phyloP scores from a whole-genome alignment of 2,113 vertebrate genomes.

The Phoenicopterus ruber region DNA sequence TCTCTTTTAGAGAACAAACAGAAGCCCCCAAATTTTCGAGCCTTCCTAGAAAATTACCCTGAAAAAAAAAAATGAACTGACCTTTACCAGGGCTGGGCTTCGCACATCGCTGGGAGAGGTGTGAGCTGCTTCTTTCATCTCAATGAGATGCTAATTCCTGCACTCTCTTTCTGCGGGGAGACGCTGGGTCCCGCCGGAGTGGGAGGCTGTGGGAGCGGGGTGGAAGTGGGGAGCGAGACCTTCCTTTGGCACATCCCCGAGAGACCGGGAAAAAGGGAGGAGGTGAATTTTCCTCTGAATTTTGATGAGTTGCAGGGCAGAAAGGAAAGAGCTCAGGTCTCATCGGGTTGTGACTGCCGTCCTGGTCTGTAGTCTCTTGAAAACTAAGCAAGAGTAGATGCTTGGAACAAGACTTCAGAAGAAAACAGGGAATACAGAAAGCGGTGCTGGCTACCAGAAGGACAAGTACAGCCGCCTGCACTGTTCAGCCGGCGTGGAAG shows the following conservation, averaged over 20 bases:
- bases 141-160: neutral
- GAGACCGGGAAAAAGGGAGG: neutral
- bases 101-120: neutral
- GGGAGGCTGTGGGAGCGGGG: neutral
- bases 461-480: neutral
- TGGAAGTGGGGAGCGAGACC: neutral
- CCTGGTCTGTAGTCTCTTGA: neutral
- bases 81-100: neutral
- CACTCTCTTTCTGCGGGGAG: neutral
- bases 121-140: neutral
- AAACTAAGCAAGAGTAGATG: neutral
- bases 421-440: neutral
- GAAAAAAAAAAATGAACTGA: neutral
- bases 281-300: neutral
- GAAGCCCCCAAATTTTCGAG: neutral
- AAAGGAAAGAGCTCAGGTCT: neutral
- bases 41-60: neutral
- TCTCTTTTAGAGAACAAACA: constrained; percentile 49
- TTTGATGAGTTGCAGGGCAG: neutral
- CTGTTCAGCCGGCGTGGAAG: accelerated
- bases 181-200: accelerated
- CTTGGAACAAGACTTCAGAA: neutral
- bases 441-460: neutral
- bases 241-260: neutral
- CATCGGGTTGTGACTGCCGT: neutral